Base-by-base conservation (phyloP, 1,140 invertebrate species). In the Drosophila kepulauana region DNA sequence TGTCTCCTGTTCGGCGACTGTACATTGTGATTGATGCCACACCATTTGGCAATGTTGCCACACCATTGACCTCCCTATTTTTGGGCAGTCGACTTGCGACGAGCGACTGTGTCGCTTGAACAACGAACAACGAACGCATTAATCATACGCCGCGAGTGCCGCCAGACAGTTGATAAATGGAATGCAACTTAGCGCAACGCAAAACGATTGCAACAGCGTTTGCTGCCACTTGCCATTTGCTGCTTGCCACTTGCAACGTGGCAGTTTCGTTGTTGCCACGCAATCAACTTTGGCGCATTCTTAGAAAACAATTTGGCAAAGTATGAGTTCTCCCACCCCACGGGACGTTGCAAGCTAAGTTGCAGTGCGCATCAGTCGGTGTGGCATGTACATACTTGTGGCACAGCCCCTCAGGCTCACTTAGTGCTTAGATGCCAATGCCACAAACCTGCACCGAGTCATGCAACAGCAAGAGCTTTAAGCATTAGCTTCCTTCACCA, bases 101-200 rank as follows among this genome's bases (percentile, higher is more conserved):
- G 3, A 25, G 20, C 20, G 20, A 25, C 20, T 25, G 20, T 33
- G 33, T 41, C 13, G 41, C 61, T 10, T 66, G 15, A 38, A 30
- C 3, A 15, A 46, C 43, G 15, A 38, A 30, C 3, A 15, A 46
- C 43, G 45, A 25, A 46, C 43, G 45, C 77, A 84, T 84, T 84
- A 84, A 81, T 81, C 68, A 82, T 79, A 75, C 71, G 75, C 63
- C 48, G 68, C 65, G 75, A 72, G 65, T 73, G 82, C 71, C 73
- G 52, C 48, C 62, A 48, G 75, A 52, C 69, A 69, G 46, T 63
- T 84, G 76, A 84, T 80, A 80, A 84, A 84, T 84, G 81, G 65
- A 77, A 56, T 62, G 75, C 75, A 68, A 48, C 57, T 59, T 67
- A 51, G 70, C 45, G 28, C 11, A 65, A 35, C 46, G 46, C 65